Evolutionary conservation across 2,888 invertebrate genomes (phyloP).

Genomic region (Zaprionus obscuricornis): DNA sequence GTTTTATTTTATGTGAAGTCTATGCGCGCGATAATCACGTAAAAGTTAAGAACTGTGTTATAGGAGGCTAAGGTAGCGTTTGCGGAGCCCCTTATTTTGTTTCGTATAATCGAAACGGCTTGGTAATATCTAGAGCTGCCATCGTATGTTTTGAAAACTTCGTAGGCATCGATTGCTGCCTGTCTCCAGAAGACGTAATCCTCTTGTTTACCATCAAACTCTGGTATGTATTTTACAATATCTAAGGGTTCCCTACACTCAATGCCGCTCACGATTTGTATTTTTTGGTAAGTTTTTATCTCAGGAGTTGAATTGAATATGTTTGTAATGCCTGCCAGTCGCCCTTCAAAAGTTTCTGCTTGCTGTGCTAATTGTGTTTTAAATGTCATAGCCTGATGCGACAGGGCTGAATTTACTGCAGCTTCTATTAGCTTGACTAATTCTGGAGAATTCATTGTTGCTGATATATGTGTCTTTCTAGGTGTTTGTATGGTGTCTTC

Average conservation of each 20-base stretch:
- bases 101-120: slow-evolving; percentile 6
- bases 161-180: slow-evolving; percentile 4
- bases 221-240: slow-evolving; percentile 3
- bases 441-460: no score
- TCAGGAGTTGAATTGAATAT: no score
- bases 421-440: no score
- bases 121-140: slow-evolving; percentile 8
- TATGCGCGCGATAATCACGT: not conserved
- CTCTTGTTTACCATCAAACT: slow-evolving; percentile 13
- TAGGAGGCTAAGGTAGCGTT: not conserved
- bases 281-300: not conserved
- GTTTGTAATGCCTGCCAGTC: no score
- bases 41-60: not conserved
- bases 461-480: no score
- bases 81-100: slow-evolving; percentile 5
- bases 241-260: not conserved
- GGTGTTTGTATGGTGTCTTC: no score
- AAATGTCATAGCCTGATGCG: no score
- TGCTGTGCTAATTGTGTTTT: no score
- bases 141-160: slow-evolving; percentile 5
- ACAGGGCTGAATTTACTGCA: no score
- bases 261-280: not conserved
- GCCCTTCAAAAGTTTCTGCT: no score
- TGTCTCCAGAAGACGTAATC: slow-evolving; percentile 15
- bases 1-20: slow-evolving; percentile 1